These are phyloP conservation scores for Agonum fuliginosum DNA, from an alignment of 2,888 invertebrate genomes.

Conservation along the genomic window DNA sequence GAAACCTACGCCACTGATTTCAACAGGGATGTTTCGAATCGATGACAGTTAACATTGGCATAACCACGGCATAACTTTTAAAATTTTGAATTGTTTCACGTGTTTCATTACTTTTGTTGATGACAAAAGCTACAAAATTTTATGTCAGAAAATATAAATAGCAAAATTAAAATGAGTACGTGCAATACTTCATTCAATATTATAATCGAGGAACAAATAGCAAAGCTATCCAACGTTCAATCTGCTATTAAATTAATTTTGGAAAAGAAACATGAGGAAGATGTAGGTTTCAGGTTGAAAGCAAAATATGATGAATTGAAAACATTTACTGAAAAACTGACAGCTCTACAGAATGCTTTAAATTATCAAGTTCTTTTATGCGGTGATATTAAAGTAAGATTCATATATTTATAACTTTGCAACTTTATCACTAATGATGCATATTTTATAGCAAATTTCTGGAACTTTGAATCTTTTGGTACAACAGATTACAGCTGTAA, in stretches of 20 bases:
- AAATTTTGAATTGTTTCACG: no score
- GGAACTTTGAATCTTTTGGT: conserved; percentile 3
- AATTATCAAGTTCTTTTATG: conserved; percentile 24
- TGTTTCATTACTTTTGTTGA: no score
- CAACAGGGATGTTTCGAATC: no score
- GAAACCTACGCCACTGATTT: no score
- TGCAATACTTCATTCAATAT: conserved; percentile 29
- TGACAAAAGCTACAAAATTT: conserved; percentile 22
- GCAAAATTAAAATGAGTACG: conserved; percentile 42
- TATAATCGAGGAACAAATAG: conserved; percentile 41
- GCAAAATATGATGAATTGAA: conserved; percentile 11
- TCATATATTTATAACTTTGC: neutral
- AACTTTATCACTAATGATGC: neutral
- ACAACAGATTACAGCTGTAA: conserved; percentile 6
- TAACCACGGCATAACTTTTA: conserved; percentile 7
- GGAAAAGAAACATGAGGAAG: neutral
- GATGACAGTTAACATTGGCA: conserved; percentile 11
- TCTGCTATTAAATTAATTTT: neutral
- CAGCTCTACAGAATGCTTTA: conserved; percentile 3
- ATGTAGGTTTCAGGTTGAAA: neutral
- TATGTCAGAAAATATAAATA: no score
- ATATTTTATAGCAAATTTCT: conserved; percentile 23
- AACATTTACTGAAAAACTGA: conserved; percentile 6
- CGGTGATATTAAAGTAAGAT: conserved; percentile 14
- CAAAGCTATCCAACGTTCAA: conserved; percentile 16